Evolutionary conservation across 2,797 vertebrate species (phyloP).

Genomic region (Florisuga fusca): DNA sequence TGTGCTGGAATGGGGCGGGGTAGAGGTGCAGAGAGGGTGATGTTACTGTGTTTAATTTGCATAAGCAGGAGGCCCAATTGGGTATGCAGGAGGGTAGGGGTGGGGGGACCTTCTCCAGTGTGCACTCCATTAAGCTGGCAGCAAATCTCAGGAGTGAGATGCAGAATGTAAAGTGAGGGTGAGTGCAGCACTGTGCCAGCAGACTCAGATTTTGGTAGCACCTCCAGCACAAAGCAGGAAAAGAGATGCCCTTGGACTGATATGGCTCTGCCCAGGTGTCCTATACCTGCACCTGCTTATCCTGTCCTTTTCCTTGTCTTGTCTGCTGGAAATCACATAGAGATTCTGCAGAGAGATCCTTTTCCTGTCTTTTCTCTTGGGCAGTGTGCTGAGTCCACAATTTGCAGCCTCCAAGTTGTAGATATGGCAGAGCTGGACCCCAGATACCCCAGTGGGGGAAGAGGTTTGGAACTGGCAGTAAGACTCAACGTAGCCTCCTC

Average conservation of each 20-base stretch:
- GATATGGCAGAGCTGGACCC: neutral
- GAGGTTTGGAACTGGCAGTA: neutral
- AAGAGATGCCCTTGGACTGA: neutral
- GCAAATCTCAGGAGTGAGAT: neutral
- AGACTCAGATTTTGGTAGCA: neutral
- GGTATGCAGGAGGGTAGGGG: conserved; percentile 6
- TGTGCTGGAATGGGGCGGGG: neutral
- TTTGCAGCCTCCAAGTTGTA: neutral
- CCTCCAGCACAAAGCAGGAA: neutral
- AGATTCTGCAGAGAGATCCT: neutral
- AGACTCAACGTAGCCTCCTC: neutral
- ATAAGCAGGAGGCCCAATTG: conserved; percentile 49
- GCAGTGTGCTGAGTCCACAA: neutral
- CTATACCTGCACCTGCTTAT: neutral
- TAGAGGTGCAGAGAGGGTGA: neutral
- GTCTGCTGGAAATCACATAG: neutral
- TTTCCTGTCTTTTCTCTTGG: neutral
- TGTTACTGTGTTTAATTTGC: conserved; percentile 58
- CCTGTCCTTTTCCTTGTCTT: neutral
- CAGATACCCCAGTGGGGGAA: rapidly evolving
- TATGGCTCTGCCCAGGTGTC: neutral
- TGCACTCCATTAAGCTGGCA: neutral
- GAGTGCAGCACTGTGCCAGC: neutral
- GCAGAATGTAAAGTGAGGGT: neutral
- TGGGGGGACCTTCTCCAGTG: neutral